These are phyloP conservation scores for Mycalesis mineus DNA, from an alignment of 2,888 invertebrate species.

Conservation along the genomic window DNA sequence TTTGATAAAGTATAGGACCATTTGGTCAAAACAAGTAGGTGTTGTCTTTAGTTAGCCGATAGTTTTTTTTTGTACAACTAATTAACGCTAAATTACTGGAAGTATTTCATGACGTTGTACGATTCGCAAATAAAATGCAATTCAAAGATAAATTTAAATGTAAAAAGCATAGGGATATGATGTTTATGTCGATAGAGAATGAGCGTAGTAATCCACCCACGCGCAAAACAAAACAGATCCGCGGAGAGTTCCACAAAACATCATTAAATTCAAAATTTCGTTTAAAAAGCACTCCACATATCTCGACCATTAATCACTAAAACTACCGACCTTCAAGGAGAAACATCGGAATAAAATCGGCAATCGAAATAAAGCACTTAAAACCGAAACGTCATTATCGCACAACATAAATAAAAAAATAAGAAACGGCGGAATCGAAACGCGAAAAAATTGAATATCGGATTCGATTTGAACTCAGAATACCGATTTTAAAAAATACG, in stretches of 20 bases:
- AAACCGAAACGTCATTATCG: conserved; percentile 78
- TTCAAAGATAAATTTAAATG: too few species aligned
- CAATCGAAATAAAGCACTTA: conserved; percentile 79
- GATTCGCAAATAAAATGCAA: too few species aligned
- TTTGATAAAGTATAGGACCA: too few species aligned
- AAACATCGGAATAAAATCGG: conserved; percentile 76
- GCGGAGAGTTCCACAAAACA: conserved; percentile 65
- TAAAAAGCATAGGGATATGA: too few species aligned
- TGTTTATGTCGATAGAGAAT: conserved; percentile 9
- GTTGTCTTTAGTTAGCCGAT: too few species aligned
- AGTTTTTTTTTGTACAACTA: too few species aligned
- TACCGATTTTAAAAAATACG: conserved; percentile 75
- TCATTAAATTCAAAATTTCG: conserved; percentile 77
- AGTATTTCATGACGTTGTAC: too few species aligned
- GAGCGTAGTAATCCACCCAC: conserved; percentile 54
- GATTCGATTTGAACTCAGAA: conserved; percentile 75
- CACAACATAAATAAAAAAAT: conserved; percentile 76
- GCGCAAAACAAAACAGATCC: conserved; percentile 39
- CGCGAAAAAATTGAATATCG: conserved; percentile 75
- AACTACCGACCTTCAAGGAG: conserved; percentile 76
- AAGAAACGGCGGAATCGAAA: conserved; percentile 67
- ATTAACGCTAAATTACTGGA: too few species aligned
- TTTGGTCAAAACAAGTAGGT: too few species aligned
- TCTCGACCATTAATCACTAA: conserved; percentile 76
- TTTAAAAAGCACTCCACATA: conserved; percentile 77